Evolutionary conservation across 2,797 vertebrate species (phyloP).

Genomic region (Mormyrus proboscirostris): DNA sequence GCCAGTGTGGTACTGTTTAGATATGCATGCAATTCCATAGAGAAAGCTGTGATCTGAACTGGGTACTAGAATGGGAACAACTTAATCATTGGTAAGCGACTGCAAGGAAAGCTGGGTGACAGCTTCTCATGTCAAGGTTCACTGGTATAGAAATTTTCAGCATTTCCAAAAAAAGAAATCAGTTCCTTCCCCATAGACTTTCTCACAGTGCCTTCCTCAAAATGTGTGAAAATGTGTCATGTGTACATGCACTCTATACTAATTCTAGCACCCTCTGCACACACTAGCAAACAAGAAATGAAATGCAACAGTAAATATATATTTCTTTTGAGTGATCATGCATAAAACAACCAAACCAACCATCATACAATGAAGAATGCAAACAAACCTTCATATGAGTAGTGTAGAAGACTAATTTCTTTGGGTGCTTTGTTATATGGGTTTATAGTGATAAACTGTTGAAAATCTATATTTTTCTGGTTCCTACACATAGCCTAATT

Average conservation of each 20-base stretch:
- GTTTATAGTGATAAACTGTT: not conserved
- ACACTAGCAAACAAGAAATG: not conserved
- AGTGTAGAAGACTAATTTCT: not conserved
- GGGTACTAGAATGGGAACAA: not conserved
- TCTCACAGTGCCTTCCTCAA: not conserved
- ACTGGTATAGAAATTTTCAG: not conserved
- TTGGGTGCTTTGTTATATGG: not conserved
- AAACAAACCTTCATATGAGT: not conserved
- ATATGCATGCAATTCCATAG: not conserved
- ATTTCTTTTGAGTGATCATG: not conserved
- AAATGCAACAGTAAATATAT: not conserved
- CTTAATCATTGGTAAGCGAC: not conserved
- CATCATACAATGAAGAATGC: not conserved
- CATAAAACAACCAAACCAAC: not conserved
- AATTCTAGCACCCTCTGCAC: not conserved
- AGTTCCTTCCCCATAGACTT: not conserved
- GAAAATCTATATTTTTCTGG: too few relatives aligned
- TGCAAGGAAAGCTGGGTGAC: not conserved
- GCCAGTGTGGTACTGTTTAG: not conserved
- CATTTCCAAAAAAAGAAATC: not conserved
- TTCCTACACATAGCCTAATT: too few relatives aligned
- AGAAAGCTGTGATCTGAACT: not conserved
- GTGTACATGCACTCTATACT: not conserved
- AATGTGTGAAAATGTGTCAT: not conserved
- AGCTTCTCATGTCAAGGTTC: not conserved